A percentile compares a stretch with the other conserved stretches of the same genome.
These are phyloP conservation scores for Fistularia tabacaria DNA, from an alignment of 2,797 vertebrate species.

Conservation along the genomic window DNA sequence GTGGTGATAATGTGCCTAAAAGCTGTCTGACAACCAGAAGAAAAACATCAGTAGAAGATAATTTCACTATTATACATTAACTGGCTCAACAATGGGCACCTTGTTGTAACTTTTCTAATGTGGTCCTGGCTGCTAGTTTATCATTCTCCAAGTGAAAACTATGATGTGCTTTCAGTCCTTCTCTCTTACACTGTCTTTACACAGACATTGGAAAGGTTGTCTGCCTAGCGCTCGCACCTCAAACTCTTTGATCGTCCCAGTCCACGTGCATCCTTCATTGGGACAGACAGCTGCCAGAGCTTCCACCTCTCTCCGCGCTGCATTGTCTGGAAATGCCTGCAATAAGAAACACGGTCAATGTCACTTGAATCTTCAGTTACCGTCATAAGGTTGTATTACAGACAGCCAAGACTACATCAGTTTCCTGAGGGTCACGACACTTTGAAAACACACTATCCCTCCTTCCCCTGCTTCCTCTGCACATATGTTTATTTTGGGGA, in stretches of 20 bases:
- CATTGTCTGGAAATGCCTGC: conserved; percentile 95
- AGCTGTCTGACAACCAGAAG: too few species aligned
- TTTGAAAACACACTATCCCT: conserved; percentile 13
- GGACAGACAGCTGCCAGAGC: conserved; percentile 86
- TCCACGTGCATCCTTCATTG: conserved; percentile 88
- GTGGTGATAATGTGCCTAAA: too few species aligned
- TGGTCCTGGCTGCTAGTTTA: too few species aligned
- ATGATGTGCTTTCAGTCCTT: too few species aligned
- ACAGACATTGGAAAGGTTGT: too few species aligned
- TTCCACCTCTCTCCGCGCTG: conserved; percentile 92
- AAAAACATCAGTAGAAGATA: too few species aligned
- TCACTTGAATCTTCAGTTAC: conserved; percentile 26
- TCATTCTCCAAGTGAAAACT: too few species aligned
- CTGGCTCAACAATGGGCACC: too few species aligned
- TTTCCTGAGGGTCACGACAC: conserved; percentile 17
- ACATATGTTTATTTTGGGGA: conserved; percentile 18
- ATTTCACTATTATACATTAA: too few species aligned
- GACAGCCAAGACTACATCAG: conserved; percentile 6
- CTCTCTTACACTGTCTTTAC: too few species aligned
- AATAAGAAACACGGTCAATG: conserved; percentile 16
- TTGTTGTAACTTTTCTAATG: too few species aligned
- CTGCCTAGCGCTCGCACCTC: conserved; percentile 73
- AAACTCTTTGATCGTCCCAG: conserved; percentile 91
- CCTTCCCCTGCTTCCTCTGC: conserved; percentile 22
- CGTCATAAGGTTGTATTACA: conserved; percentile 16